phyloP scores from a whole-genome alignment of 1,140 invertebrate genomes.

The Gryon sp. region DNA sequence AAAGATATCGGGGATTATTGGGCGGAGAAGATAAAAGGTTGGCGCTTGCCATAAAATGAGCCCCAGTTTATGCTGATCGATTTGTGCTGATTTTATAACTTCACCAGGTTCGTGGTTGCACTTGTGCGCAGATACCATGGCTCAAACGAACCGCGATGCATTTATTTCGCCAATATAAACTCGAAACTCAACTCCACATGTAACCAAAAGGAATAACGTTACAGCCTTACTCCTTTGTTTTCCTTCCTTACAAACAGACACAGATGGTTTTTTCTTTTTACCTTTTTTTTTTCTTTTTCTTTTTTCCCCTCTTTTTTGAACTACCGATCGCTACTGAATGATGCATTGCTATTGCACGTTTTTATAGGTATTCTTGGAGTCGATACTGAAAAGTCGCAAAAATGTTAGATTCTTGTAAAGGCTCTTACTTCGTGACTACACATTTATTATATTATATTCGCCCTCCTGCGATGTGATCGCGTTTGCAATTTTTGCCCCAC shows the following conservation, averaged over 20 bases:
- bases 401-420: slow-evolving; percentile 28
- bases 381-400: slow-evolving; percentile 55
- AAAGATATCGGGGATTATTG: slow-evolving; percentile 66
- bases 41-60: slow-evolving; percentile 71
- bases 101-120: slow-evolving; percentile 70
- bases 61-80: slow-evolving; percentile 76
- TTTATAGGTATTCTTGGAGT: slow-evolving; percentile 55
- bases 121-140: slow-evolving; percentile 59
- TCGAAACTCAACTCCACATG: slow-evolving; percentile 73
- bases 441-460: slow-evolving; percentile 50
- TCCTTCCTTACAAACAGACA: slow-evolving; percentile 25
- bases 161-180: slow-evolving; percentile 73
- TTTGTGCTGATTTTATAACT: slow-evolving; percentile 79
- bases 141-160: slow-evolving; percentile 76
- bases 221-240: slow-evolving; percentile 54
- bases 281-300: no score
- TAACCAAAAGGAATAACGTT: slow-evolving; percentile 57
- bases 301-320: slow-evolving; percentile 8
- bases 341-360: slow-evolving; percentile 55
- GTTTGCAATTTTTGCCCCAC: slow-evolving; percentile 7
- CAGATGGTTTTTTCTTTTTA: slow-evolving; percentile 19
- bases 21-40: slow-evolving; percentile 74
- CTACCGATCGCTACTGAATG: slow-evolving; percentile 55
- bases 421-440: slow-evolving; percentile 29
- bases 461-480: slow-evolving; percentile 27